These are phyloP conservation scores for Hecatera dysodea DNA, from an alignment of 2,888 invertebrate genomes.

Conservation along the genomic window DNA sequence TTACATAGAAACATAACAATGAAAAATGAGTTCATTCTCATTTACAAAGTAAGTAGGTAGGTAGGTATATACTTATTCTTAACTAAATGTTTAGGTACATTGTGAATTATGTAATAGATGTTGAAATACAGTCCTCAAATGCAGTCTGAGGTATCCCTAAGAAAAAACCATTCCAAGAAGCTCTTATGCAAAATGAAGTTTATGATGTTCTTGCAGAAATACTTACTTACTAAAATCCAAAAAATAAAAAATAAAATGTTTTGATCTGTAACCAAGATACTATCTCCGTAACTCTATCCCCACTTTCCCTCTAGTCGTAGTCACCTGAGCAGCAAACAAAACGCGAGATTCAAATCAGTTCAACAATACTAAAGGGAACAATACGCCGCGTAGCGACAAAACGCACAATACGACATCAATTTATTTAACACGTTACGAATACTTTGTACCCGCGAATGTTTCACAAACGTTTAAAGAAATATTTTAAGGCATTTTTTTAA, in stretches of 20 bases:
- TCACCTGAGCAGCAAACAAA: slow-evolving; percentile 58
- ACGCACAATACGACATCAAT: slow-evolving; percentile 65
- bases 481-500: background rate
- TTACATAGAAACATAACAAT: no score
- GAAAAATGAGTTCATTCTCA: no score
- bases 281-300: slow-evolving; percentile 9
- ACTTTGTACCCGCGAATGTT: slow-evolving; percentile 28
- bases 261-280: background rate
- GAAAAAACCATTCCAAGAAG: no score
- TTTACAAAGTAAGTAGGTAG: no score
- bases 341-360: slow-evolving; percentile 69
- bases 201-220: no score
- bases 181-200: no score
- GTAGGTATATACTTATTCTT: no score
- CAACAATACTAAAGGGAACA: slow-evolving; percentile 67
- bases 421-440: slow-evolving; percentile 63
- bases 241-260: no score
- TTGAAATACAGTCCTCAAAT: no score
- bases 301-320: slow-evolving; percentile 20
- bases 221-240: background rate
- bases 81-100: no score
- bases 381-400: slow-evolving; percentile 64
- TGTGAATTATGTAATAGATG: no score
- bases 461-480: background rate
- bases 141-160: no score